Evolutionary conservation across 2,113 vertebrate genomes (phyloP), one percentile per base, ranked within the genome.

Genomic region (Sciurus niger): DNA sequence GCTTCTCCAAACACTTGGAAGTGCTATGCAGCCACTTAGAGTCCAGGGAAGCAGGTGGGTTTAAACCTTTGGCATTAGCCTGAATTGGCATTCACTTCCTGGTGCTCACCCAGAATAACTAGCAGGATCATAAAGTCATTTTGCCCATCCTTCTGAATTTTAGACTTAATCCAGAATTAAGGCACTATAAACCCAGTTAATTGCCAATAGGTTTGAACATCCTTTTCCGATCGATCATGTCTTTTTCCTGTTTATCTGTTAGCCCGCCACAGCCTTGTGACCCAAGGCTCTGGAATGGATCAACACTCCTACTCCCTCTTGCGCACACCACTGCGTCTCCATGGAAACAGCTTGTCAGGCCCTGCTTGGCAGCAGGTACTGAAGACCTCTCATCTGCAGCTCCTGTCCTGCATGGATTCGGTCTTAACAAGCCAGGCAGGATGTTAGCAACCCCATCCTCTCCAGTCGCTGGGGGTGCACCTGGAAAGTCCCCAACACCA

Each of bases 271-370:
- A 96, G 95, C 67, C 93, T 82, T 93, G 96, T 96, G 94, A 97
- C 97, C 97, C 95, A 96, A 95, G 83, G 94, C 96, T 97, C 94
- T 94, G 92, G 95, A 93, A 96, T 58, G 76, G 92, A 95, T 97
- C 96, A 96, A 88, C 60, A 83, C 76, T 96, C 97, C 96, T 93
- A 95, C 96, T 94, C 80, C 53, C 89, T 96, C 92, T 72, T 94
- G 94, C 67, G 17, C 88, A 96, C 5, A 22, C 78, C 0, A 10
- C 48, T 0, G 17, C 17, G 10, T 98, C 97, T 96, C 97, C 96
- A 97, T 98, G 96, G 97, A 97, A 98, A 98, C 97, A 76, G 95
- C 80, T 97, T 92, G 87, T 96, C 92, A 93, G 96, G 94, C 93
- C 95, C 58, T 89, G 95, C 92, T 97, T 96, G 96, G 96, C 94